Evolutionary conservation across 2,888 invertebrate genomes (phyloP), one percentile per base, ranked within the genome.

Genomic region (Omphaloscelis lunosa): DNA sequence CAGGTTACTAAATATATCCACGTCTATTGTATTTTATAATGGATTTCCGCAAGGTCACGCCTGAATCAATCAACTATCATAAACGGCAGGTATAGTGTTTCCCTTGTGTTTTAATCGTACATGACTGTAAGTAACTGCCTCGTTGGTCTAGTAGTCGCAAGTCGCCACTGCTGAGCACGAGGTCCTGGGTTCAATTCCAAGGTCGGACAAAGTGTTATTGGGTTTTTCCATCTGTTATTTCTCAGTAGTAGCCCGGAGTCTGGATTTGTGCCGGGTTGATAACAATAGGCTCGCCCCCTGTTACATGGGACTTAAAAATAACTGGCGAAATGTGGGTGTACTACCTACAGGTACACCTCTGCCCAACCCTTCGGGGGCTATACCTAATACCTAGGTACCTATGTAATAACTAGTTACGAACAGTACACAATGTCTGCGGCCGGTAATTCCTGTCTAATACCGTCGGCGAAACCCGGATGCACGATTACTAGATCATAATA

Each of bases 401-500:
- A 29, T 29, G 15, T 59, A 41, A 45, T 53, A 59, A 27, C 27
- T 53, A 27, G 34, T 0, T 29, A 34, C 9, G 23, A 15, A 34
- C 8, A 23, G n/a, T 76, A 45, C 53, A 20, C 48, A 75, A 82
- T 56, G 27, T 69, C 66, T 62, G 61, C 34, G 34, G 56, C 27
- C n/a, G 34, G 61, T 72, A 74, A 82, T 65, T 56, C 41, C 71
- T 59, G 59, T 67, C 71, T 68, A 71, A 75, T 67, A 75, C 3
- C 29, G 56, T 51, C 53, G 48, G 41, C 9, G 15, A 29, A 48
- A 63, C 12, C 59, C 71, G 74, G 79, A 74, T 71, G 65, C 12
- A 56, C 41, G 67, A 79, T 83, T 69, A 75, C 68, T 78, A 83
- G 41, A 78, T 82, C 79, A 83, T 72, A 77, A 82, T 82, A 75